Base-by-base conservation (phyloP, 2,113 vertebrate genomes). In the Accipiter cooperii region DNA sequence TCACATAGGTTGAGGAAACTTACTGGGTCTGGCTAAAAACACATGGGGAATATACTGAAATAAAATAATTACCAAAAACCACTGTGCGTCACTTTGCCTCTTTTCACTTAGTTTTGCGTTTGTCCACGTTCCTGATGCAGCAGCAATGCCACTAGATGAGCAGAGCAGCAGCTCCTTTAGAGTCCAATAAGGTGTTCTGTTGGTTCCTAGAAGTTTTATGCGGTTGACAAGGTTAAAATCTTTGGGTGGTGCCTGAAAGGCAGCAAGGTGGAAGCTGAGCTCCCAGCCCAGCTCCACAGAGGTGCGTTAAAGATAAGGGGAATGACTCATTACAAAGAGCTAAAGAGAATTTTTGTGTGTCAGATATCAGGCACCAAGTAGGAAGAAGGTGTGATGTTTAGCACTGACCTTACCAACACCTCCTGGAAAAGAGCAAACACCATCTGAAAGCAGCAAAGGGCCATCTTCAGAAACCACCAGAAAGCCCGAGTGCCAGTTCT, bases 21-120 rank as follows among this genome's bases (percentile, higher is more conserved):
- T 10, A 10, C 40, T 25, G n/a, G 18, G 12, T 60, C 33, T 44
- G 58, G 55, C 65, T 46, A 14, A 58, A 71, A 47, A 13, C 21
- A 34, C n/a, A 13, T 0, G 8, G 13, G 38, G 22, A 42, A 12
- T 12, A 21, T 4, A 38, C 51, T 28, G 19, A 60, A 76, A 47
- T 24, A 63, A 66, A 24, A 18, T 42, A 24, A 52, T 78, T 55
- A 36, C 9, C 16, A 8, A n/a, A 57, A 28, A 8, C 16, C 7
- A 2, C 33, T 7, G n/a, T 0, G 0, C 13, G 12, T 40, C 36
- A 3, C 54, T 66, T 74, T 1, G 6, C n/a, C 42, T 25, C 63
- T 71, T 51, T 26, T 26, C 54, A 29, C 28, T 34, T 63, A 0
- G 0, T 26, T 63, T 16, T 2, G 2, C 9, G 0, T 22, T 51